A percentile compares a stretch with the other conserved stretches of the same genome.
Conservation (phyloP, 2,888 invertebrate genomes). For the Glaucopsyche alexis region DNA sequence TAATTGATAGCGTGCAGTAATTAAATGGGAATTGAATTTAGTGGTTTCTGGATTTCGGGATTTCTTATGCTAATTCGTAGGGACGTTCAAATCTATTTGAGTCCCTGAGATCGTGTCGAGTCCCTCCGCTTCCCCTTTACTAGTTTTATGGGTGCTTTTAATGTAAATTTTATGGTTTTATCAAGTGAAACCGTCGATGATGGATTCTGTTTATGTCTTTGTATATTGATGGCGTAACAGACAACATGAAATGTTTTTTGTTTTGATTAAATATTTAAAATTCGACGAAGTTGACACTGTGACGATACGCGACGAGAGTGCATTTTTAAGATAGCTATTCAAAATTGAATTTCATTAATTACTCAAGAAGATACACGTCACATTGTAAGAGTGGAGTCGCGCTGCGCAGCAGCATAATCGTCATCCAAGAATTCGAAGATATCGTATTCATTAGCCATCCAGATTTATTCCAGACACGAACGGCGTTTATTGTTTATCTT, state of each 20-base stretch:
- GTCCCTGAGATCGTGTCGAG: neutral
- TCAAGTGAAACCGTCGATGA: constrained; percentile 16
- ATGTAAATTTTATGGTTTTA: constrained; percentile 19
- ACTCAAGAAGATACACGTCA: too few relatives aligned
- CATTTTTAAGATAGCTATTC: too few relatives aligned
- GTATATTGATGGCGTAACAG: neutral
- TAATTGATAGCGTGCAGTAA: constrained; percentile 14
- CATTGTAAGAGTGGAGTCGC: too few relatives aligned
- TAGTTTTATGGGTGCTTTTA: constrained; percentile 8
- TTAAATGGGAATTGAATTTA: constrained; percentile 20
- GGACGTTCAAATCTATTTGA: constrained; percentile 5
- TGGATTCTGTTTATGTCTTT: constrained; percentile 15
- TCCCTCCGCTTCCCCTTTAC: neutral
- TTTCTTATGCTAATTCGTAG: neutral
- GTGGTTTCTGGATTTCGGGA: constrained; percentile 10
- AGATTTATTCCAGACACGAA: too few relatives aligned
- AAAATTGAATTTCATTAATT: too few relatives aligned
- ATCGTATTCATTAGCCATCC: too few relatives aligned
- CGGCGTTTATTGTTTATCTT: too few relatives aligned
- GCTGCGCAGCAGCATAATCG: too few relatives aligned
- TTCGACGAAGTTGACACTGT: too few relatives aligned
- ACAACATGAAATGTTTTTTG: neutral
- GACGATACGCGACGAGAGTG: too few relatives aligned
- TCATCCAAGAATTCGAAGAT: too few relatives aligned
- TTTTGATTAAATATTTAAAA: neutral